Evolutionary conservation across 2,888 invertebrate genomes (phyloP), one percentile per base, ranked within the genome.

Genomic region (Lepeophtheirus nordmannii): DNA sequence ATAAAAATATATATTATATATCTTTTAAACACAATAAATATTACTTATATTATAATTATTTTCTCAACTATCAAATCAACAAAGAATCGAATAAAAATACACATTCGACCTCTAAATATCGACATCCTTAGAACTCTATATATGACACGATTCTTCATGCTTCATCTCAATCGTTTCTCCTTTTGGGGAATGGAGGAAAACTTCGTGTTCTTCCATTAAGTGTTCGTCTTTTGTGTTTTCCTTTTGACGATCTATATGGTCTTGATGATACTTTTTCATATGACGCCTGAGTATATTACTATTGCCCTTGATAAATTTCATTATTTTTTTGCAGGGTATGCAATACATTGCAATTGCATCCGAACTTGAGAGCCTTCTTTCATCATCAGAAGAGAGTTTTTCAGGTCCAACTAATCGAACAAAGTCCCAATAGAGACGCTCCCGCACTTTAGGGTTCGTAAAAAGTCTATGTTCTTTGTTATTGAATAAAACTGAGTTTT

Each of bases 181-280:
- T 30, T 30, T 30, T 30, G 30, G 30, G 30, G 30, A 30, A 30
- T 30, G 30, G 30, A 30, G 2, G 30, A 30, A 30, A 7, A 30
- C 7, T 30, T 30, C 30, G 30, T 30, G 30, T 7, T 30, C 30
- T 30, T 30, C 30, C 30, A 30, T 5, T 30, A 30, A 30, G 2
- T 30, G 30, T 30, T 46, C 53, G 17, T 46, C 53, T 17, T 46
- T 46, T 46, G 53, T 46, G 53, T 46, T 46, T n/a, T 46, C 53
- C 53, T 46, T 46, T n/a, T 46, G 53, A 14, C 53, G 53, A 46
- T 46, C 53, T 14, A 46, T 46, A 46, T 46, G 53, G 8, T 46
- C 17, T 8, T 46, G 53, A 46, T 46, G 53, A 46, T 46, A 46
- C 14, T 17, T 14, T 17, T 46, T 46, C 53, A 46, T 46, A 17